Base-by-base conservation (phyloP, 2,888 invertebrate genomes). In the Lithodes maja region DNA sequence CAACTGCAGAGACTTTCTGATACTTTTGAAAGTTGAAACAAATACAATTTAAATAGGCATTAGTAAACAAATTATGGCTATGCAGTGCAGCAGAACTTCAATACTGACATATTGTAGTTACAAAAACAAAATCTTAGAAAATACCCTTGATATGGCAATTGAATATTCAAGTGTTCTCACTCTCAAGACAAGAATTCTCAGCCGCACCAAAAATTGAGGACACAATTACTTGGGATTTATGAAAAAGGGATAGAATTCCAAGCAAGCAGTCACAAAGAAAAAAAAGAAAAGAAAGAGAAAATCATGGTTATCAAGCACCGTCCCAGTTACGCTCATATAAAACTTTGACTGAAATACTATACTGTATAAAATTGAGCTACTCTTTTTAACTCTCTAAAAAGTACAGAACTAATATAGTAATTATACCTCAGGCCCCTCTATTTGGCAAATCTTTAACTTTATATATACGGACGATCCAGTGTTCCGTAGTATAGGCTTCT, bases 391-490 rank as follows among this genome's bases (percentile, higher is more conserved):
- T 61, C 61, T 5, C 12, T 61, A 61, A 7, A 12, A 33, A 33
- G 33, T 33, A 33, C 33, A 7, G 61, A 7, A 61, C 61, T 61
- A 61, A 61, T 61, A 61, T 5, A 5, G 12, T 7, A 5, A 61
- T 61, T 7, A 61, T 7, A 12, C 12, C 61, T 61, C 61, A 92
- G n/a, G 90, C 90, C 2, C 92, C 92, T 85, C 92, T 89, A 81
- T 92, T 92, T 68, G 92, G 92, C 77, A 92, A 85, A 53, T 92
- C 92, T 86, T 92, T 92, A 15, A 92, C 92, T 89, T 92, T 97
- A 95, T 99, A 99, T 94, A 99, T 98, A 93, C 99, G 95, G 83
- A 99, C 99, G 89, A 99, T 96, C 99, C 99, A 99, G 94, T 99
- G 99, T 94, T 99, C 99, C 1, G 98, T 97, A 69, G 99, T 99